Percentiles rank a stretch among this genome's conserved stretches.
Conservation (phyloP, 2,888 invertebrate species). For the Eledona agricola region DNA sequence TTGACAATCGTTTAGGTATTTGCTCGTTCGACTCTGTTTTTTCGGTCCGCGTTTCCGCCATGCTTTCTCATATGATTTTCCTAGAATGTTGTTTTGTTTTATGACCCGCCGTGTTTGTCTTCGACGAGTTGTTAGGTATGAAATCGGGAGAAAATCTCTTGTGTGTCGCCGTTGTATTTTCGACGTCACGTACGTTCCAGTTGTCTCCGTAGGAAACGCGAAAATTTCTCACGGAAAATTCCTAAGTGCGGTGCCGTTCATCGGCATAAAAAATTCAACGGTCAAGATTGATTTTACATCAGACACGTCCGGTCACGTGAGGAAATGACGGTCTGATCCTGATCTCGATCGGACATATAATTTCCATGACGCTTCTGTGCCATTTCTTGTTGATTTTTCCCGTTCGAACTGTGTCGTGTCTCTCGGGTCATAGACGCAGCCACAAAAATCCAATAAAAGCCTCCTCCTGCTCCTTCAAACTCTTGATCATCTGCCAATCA, state of each 20-base stretch:
- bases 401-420: constrained; percentile 24
- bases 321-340: constrained; percentile 26
- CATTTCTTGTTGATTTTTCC: constrained; percentile 27
- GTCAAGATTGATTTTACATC: constrained; percentile 51
- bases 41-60: constrained; percentile 47
- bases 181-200: constrained; percentile 15
- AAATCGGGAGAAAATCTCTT: constrained; percentile 23
- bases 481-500: constrained; percentile 57
- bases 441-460: constrained; percentile 35
- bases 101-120: constrained; percentile 28
- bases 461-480: constrained; percentile 24
- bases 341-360: constrained; percentile 20
- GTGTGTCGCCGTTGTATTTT: constrained; percentile 17
- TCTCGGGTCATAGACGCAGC: constrained; percentile 12
- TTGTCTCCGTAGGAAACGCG: constrained; percentile 11
- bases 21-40: constrained; percentile 51
- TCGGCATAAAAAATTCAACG: constrained; percentile 49
- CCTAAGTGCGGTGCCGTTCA: neutral
- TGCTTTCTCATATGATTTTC: constrained; percentile 41
- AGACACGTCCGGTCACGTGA: constrained; percentile 35
- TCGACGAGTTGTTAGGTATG: constrained; percentile 22
- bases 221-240: too few species aligned
- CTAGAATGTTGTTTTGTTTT: constrained; percentile 37
- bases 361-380: constrained; percentile 22
- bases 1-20: constrained; percentile 54